Evolutionary conservation across 2,113 vertebrate species (phyloP).

Genomic region (Boleophthalmus pectinirostris): DNA sequence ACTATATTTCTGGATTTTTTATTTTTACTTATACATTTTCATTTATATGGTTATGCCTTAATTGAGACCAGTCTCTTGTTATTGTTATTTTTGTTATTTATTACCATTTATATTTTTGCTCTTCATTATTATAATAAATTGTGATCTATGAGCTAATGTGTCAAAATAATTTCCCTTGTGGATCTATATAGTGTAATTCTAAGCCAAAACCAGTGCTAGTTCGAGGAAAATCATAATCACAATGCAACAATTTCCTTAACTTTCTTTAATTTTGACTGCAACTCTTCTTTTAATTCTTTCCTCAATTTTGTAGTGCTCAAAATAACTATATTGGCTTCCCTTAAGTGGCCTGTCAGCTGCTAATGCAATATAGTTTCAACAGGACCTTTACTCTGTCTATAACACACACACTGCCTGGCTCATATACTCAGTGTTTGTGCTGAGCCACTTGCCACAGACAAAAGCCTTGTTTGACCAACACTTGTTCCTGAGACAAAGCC

Average conservation of each 20-base stretch:
- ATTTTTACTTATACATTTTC: no score
- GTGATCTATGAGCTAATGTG: no score
- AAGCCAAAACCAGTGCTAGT: background rate
- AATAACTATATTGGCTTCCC: background rate
- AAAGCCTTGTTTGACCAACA: constrained; percentile 86
- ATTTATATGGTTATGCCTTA: no score
- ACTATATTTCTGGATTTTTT: no score
- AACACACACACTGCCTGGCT: constrained; percentile 25
- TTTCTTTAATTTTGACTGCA: background rate
- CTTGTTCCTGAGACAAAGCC: constrained; percentile 83
- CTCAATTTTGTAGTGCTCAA: background rate
- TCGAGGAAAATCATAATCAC: background rate
- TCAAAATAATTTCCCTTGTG: no score
- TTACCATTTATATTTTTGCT: no score
- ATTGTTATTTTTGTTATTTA: no score
- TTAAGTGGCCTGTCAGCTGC: background rate
- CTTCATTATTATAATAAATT: no score
- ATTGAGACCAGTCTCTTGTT: no score
- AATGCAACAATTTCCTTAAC: background rate
- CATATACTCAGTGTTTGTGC: constrained; percentile 78
- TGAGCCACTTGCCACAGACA: constrained; percentile 83
- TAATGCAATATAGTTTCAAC: background rate
- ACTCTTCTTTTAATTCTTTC: background rate
- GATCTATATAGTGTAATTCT: no score
- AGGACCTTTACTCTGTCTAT: constrained; percentile 20